phyloP scores from a whole-genome alignment of 92 coral and sea anemone species.

The Porites lobata region DNA sequence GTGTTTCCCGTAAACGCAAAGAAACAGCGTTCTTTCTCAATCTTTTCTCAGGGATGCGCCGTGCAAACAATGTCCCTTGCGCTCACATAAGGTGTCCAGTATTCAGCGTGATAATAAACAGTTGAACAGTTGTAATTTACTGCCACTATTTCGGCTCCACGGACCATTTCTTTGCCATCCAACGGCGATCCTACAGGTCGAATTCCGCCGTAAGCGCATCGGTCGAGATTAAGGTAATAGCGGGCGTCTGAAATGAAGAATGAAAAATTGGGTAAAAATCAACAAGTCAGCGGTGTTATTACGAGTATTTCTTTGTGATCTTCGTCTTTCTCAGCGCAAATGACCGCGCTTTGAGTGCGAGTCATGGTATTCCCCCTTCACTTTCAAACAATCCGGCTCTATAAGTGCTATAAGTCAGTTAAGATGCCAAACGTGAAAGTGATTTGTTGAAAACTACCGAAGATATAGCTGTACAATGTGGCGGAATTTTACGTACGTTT shows the following conservation, averaged over 20 bases:
- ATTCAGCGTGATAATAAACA: slow-evolving; percentile 74
- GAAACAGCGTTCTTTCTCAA: not conserved
- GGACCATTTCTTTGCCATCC: slow-evolving; percentile 90
- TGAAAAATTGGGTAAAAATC: not conserved
- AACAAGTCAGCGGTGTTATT: no score
- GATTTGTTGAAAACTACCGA: no score
- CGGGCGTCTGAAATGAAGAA: slow-evolving; percentile 69
- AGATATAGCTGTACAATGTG: no score
- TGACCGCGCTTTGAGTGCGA: no score
- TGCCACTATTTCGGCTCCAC: slow-evolving; percentile 92
- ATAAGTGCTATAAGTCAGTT: no score
- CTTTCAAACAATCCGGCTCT: no score
- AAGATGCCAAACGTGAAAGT: no score
- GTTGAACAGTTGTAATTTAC: slow-evolving; percentile 83
- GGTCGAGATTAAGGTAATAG: slow-evolving; percentile 92
- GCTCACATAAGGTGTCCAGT: slow-evolving; percentile 71
- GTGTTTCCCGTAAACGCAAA: not conserved
- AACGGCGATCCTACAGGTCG: slow-evolving; percentile 72
- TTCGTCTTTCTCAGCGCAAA: no score
- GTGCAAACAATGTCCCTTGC: slow-evolving; percentile 79
- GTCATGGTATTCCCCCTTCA: no score
- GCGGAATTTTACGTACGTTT: no score
- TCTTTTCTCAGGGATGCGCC: slow-evolving; percentile 44
- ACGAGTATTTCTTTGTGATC: no score
- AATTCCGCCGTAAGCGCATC: slow-evolving; percentile 97